Percentiles rank a stretch among this genome's conserved stretches.
Conservation (phyloP, 2,888 invertebrate species). For the Stenodera caucasica region DNA sequence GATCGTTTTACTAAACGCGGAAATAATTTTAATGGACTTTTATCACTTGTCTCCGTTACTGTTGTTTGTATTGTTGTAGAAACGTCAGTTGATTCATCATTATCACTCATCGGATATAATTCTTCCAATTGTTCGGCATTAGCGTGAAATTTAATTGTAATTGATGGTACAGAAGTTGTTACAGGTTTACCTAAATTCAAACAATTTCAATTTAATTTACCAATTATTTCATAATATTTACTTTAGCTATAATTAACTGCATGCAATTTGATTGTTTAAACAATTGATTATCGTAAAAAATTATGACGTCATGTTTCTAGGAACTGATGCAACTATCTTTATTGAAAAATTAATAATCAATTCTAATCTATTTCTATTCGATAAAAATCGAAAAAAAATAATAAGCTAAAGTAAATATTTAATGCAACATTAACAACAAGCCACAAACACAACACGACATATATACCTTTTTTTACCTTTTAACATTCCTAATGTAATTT, state of each 20-base stretch:
- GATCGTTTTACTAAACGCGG: constrained; percentile 65
- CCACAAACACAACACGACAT: constrained; percentile 33
- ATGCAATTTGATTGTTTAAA: not conserved
- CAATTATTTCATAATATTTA: not conserved
- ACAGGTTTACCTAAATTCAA: constrained; percentile 51
- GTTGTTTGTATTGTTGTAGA: constrained; percentile 6
- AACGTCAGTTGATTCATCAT: constrained; percentile 49
- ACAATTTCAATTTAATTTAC: not conserved
- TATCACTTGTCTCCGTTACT: constrained; percentile 34
- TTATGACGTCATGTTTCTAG: not conserved
- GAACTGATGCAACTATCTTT: not conserved
- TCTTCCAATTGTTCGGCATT: constrained; percentile 76
- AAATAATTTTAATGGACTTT: constrained; percentile 61
- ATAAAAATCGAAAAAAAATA: not conserved
- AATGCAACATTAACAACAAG: not conserved
- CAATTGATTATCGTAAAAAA: not conserved
- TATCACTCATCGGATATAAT: constrained; percentile 63
- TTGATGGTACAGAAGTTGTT: constrained; percentile 56
- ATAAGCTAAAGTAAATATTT: not conserved
- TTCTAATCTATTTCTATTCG: too few relatives aligned
- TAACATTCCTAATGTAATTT: constrained; percentile 54
- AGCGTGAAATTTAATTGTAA: constrained; percentile 74
- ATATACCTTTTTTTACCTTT: constrained; percentile 53
- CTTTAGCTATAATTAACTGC: not conserved
- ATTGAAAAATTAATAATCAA: too few relatives aligned